Conservation (phyloP, 2,797 vertebrate species). For the Rhadinocentrus ornatus region DNA sequence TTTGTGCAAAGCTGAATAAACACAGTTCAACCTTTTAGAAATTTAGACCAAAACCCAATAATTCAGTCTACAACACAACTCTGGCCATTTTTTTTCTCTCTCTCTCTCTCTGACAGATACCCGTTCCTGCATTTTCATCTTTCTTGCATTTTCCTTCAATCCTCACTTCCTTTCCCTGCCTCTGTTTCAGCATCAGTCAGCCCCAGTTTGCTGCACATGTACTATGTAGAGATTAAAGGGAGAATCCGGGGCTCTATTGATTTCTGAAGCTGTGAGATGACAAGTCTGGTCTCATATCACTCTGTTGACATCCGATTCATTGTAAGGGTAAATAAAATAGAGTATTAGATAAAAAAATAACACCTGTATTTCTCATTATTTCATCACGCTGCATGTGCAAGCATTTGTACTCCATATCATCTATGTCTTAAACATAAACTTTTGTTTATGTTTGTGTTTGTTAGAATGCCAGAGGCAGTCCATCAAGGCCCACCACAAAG, state of each 20-base stretch:
- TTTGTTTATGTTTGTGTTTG: conserved; percentile 51
- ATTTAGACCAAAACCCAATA: not conserved
- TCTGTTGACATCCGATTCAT: conserved; percentile 73
- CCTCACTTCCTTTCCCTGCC: conserved; percentile 20
- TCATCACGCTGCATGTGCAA: not conserved
- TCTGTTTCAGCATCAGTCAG: conserved; percentile 40
- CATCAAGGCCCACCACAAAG: conserved; percentile 38
- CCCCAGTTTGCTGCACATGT: conserved; percentile 49
- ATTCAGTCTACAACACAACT: not conserved
- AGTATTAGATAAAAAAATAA: not conserved
- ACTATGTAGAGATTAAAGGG: conserved; percentile 59
- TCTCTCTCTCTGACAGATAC: conserved; percentile 12
- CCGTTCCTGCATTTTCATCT: conserved; percentile 32
- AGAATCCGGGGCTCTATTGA: conserved; percentile 71
- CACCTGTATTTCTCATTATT: conserved; percentile 10
- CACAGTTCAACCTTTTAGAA: not conserved
- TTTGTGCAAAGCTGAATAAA: not conserved
- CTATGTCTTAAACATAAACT: conserved; percentile 13
- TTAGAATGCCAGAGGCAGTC: conserved; percentile 41
- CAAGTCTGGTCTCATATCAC: conserved; percentile 69
- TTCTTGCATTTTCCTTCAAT: conserved; percentile 23
- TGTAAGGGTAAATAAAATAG: conserved; percentile 37
- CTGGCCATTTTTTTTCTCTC: not conserved
- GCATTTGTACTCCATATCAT: conserved; percentile 19
- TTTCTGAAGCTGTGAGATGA: conserved; percentile 76